Conservation (phyloP, 2,797 vertebrate genomes). For the Crax fasciolata region DNA sequence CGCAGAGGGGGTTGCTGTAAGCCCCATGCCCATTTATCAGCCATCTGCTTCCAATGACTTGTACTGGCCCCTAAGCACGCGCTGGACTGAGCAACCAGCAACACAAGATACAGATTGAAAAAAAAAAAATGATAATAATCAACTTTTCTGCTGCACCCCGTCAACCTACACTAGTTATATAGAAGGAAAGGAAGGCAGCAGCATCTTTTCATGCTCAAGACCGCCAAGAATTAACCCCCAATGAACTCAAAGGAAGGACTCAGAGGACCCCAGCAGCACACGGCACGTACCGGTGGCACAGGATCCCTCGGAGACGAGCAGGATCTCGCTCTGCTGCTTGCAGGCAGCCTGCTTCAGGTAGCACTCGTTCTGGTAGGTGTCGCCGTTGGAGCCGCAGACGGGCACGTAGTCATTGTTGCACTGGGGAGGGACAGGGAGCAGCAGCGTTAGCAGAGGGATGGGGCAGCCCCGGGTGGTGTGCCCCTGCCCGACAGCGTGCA, state of each 20-base stretch:
- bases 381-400: constrained; percentile 97
- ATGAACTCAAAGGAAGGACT: neutral
- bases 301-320: constrained; percentile 93
- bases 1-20: neutral
- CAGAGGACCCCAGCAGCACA: rapidly evolving
- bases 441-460: neutral
- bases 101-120: neutral
- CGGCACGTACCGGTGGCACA: constrained; percentile 92
- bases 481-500: neutral
- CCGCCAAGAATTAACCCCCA: neutral
- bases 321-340: constrained; percentile 98
- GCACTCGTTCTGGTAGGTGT: constrained; percentile 98
- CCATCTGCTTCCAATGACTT: constrained; percentile 33
- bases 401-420: constrained; percentile 98
- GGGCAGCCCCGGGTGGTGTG: neutral
- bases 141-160: neutral
- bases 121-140: neutral
- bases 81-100: neutral
- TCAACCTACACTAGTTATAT: neutral
- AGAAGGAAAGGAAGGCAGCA: neutral
- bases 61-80: neutral
- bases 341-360: constrained; percentile 96
- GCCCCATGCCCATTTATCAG: constrained; percentile 56
- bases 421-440: constrained; percentile 77
- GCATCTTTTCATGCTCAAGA: neutral